Conservation (phyloP, 1,140 invertebrate genomes). For the Halictus rubicundus region DNA sequence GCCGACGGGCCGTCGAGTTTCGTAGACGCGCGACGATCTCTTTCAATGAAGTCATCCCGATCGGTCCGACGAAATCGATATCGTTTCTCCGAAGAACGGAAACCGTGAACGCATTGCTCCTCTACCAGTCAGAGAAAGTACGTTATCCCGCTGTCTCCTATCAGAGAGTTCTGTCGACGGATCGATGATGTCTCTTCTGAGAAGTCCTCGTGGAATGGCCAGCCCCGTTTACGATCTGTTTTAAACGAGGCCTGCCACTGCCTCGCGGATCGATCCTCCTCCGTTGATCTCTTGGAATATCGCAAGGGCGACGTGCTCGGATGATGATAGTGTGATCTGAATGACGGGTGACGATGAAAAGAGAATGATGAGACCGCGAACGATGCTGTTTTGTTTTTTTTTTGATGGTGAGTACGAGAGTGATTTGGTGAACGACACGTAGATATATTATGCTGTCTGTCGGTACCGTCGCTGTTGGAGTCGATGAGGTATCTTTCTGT, state of each 20-base stretch:
- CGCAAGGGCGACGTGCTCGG: conserved; percentile 13
- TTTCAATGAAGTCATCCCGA: too few species aligned
- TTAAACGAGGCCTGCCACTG: not conserved
- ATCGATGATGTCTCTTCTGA: not conserved
- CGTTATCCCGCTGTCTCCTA: not conserved
- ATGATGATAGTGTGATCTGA: conserved; percentile 47
- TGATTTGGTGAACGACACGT: conserved; percentile 48
- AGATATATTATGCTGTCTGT: conserved; percentile 47
- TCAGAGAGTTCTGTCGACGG: not conserved
- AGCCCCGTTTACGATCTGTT: not conserved
- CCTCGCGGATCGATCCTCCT: conserved; percentile 22
- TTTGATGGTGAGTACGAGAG: conserved; percentile 30
- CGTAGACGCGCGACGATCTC: not conserved
- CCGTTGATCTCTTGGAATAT: not conserved
- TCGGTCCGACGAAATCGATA: too few species aligned
- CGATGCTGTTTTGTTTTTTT: not conserved
- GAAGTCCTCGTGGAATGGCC: not conserved
- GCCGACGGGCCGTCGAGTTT: conserved; percentile 15
- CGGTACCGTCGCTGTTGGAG: conserved; percentile 43
- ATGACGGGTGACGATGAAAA: conserved; percentile 53
- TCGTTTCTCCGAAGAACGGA: not conserved
- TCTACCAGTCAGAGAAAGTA: not conserved
- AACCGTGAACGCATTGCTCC: not conserved
- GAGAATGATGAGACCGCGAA: conserved; percentile 39
- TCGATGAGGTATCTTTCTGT: conserved; percentile 42